These are phyloP conservation scores for Apogon hyalosoma DNA, from an alignment of 2,797 vertebrate species.

Conservation along the genomic window DNA sequence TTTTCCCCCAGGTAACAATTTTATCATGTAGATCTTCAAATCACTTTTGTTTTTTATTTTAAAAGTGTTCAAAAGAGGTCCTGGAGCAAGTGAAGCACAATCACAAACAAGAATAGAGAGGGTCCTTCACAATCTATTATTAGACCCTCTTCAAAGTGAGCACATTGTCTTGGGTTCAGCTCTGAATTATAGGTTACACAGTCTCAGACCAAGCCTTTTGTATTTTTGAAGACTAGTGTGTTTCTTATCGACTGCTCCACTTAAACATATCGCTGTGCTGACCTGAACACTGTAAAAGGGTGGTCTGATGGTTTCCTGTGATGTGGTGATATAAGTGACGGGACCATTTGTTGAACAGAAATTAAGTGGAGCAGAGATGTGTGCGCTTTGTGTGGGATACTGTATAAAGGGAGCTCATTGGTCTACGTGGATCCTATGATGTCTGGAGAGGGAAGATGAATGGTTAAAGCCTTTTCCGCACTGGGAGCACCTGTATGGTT, in stretches of 20 bases:
- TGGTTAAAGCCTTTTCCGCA: conserved; percentile 89
- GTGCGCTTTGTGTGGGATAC: conserved; percentile 39
- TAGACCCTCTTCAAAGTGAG: conserved; percentile 66
- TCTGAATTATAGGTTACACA: conserved; percentile 65
- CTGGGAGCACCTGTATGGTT: conserved; percentile 87
- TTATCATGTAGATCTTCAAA: conserved; percentile 65
- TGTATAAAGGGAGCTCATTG: conserved; percentile 68
- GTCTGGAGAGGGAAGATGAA: conserved; percentile 87
- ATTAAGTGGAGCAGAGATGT: conserved; percentile 16
- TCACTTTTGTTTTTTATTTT: conserved; percentile 59
- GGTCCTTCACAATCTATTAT: conserved; percentile 70
- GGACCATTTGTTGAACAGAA: conserved; percentile 59
- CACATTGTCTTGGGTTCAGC: conserved; percentile 56
- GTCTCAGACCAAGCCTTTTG: conserved; percentile 52
- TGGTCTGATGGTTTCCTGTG: conserved; percentile 60
- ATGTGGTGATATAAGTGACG: conserved; percentile 40
- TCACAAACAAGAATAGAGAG: conserved; percentile 67
- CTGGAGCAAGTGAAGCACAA: conserved; percentile 74
- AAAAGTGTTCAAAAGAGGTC: conserved; percentile 76
- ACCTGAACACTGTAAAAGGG: conserved; percentile 53
- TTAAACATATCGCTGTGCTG: conserved; percentile 33
- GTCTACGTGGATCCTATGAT: conserved; percentile 85
- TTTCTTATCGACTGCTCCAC: conserved; percentile 54
- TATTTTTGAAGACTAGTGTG: conserved; percentile 55
- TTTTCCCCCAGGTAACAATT: conserved; percentile 64